Conservation (phyloP, 2,888 invertebrate species). For the Gastracanthus pulcherrimus region DNA sequence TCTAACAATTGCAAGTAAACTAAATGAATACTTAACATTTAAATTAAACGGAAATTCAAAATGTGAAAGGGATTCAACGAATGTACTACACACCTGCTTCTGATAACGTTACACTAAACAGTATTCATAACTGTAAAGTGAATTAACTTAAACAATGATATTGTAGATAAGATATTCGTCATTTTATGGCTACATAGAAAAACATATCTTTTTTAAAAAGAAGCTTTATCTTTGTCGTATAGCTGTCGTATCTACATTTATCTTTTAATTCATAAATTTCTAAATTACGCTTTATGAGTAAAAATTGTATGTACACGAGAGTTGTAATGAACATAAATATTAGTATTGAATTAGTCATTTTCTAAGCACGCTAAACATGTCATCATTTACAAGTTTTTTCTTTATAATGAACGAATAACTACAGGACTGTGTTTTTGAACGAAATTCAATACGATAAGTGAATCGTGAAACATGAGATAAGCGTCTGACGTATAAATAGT, state of each 20-base stretch:
- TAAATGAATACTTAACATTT: not conserved
- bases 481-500: constrained; percentile 31
- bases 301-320: not conserved
- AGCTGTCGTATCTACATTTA: not conserved
- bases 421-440: not conserved
- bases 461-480: constrained; percentile 26
- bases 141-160: not conserved
- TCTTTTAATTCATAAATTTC: not conserved
- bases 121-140: not conserved
- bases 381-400: not conserved
- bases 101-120: not conserved
- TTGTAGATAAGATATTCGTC: not conserved
- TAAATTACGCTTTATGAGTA: too few species aligned
- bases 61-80: not conserved
- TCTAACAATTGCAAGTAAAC: not conserved
- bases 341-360: not conserved
- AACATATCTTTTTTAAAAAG: not conserved
- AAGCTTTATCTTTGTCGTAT: not conserved
- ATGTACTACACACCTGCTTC: not conserved
- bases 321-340: not conserved
- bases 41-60: not conserved
- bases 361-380: not conserved
- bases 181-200: too few species aligned
- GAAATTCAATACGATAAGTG: constrained; percentile 7
- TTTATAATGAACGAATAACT: not conserved